A percentile compares a stretch with the other conserved stretches of the same genome.
These are phyloP conservation scores for Protaetia brevitarsis DNA, from an alignment of 1,140 invertebrate species.

Conservation along the genomic window DNA sequence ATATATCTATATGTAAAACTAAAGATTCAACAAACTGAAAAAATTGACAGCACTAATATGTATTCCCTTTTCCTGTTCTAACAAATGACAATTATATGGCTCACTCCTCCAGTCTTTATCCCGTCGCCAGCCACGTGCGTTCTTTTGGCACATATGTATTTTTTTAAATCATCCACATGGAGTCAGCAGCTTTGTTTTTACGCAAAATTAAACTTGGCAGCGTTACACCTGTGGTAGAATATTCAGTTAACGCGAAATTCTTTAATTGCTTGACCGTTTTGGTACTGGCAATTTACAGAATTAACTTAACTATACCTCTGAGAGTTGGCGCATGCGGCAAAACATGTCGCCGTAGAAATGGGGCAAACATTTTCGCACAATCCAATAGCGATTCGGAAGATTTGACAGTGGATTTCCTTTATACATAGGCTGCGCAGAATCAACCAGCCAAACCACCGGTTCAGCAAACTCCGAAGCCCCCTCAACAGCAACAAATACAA, in stretches of 20 bases:
- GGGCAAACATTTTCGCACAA: conserved; percentile 14
- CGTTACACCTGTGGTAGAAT: conserved; percentile 29
- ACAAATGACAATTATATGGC: no score
- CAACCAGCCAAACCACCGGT: background rate
- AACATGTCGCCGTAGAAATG: conserved; percentile 14
- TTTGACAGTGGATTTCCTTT: background rate
- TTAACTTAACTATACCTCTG: background rate
- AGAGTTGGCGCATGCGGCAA: conserved; percentile 20
- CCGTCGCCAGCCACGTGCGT: no score
- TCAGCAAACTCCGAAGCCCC: background rate
- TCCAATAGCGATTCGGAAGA: background rate
- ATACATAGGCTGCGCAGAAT: conserved; percentile 11
- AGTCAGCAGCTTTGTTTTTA: conserved; percentile 26
- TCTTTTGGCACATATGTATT: no score
- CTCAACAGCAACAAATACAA: conserved; percentile 23
- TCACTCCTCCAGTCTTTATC: no score
- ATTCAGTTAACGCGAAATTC: conserved; percentile 5
- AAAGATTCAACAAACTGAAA: no score
- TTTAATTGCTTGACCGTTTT: conserved; percentile 19
- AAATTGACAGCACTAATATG: no score
- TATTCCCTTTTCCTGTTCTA: no score
- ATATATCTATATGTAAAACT: no score
- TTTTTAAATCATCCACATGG: conserved; percentile 21
- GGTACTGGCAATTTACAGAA: background rate
- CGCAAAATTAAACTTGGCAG: background rate